Conservation (phyloP, 2,888 invertebrate genomes). For the Heliconius erato region DNA sequence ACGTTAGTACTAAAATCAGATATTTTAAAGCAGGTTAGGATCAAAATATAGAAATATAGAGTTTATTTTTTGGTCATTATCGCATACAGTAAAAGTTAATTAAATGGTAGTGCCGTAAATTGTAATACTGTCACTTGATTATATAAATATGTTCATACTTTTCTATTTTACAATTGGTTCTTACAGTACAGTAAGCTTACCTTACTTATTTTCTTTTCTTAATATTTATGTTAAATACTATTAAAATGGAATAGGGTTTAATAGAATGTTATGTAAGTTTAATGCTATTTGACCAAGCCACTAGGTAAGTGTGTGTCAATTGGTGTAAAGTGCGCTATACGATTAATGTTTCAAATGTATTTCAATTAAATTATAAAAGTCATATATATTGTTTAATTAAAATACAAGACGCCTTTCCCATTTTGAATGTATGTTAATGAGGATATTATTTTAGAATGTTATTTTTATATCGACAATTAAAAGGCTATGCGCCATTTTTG, state of each 20-base stretch:
- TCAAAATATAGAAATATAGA: neutral
- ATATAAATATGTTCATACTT: too few relatives aligned
- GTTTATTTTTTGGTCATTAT: too few relatives aligned
- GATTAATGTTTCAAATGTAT: constrained; percentile 65
- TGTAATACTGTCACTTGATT: too few relatives aligned
- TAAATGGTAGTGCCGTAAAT: too few relatives aligned
- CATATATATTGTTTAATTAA: constrained; percentile 28
- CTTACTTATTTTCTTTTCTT: too few relatives aligned
- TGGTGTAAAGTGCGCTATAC: constrained; percentile 69
- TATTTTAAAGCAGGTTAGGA: neutral
- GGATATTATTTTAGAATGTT: neutral
- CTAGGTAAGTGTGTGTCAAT: constrained; percentile 71
- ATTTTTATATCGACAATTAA: too few relatives aligned
- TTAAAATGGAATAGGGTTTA: constrained; percentile 13
- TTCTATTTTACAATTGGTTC: too few relatives aligned
- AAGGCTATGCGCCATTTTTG: too few relatives aligned
- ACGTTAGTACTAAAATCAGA: neutral
- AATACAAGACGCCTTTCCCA: neutral
- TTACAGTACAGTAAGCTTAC: too few relatives aligned
- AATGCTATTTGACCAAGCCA: constrained; percentile 67
- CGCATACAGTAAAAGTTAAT: too few relatives aligned
- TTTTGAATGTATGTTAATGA: neutral
- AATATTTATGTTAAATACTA: neutral
- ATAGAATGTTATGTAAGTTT: constrained; percentile 19
- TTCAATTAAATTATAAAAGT: constrained; percentile 60